Evolutionary conservation across 1,140 invertebrate species (phyloP), one percentile per base, ranked within the genome.

Genomic region (Drosophila nikananu): DNA sequence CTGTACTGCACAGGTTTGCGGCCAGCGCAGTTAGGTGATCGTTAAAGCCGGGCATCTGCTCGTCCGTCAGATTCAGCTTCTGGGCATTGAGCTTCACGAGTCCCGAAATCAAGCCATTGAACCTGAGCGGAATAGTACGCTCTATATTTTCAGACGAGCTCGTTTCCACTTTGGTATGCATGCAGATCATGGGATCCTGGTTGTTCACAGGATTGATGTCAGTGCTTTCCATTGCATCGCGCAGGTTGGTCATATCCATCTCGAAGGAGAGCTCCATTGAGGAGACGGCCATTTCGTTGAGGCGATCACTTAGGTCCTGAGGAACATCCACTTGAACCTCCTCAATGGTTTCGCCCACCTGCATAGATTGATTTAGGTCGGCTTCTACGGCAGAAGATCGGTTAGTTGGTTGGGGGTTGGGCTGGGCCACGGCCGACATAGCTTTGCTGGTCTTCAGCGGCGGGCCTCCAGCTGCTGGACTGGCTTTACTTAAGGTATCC

Each of bases 181-280:
- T 59, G 5, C 44, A 77, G 17, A 91, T 51, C 60, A 87, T 73
- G 1, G 89, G 41, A 8, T 41, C 41, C 10, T 55, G 48, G 6
- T 52, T 15, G 30, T 1, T 7, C 2, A 9, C 10, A 1, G 39
- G 21, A 0, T 60, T 27, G 1, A 39, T 9, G 2, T 23, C 67
- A 42, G 39, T 32, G 17, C 35, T 54, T 0, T 49, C 12, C 0
- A 92, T 58, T 2, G 80, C 90, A 27, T 86, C 80, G 1, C 54
- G 64, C 8, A 92, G 73, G 61, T 78, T 92, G 1, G 86, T 86
- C 90, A 92, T 90, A 35, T 92, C 83, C 90, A 92, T 92, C 42
- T 92, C 90, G 15, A 92, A 92, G 10, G 86, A 83, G 27, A 92
- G 35, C 32, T 92, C 65, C 90, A 92, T 92, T 2, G 90, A 92